These are phyloP conservation scores for Colletes collaris DNA, from an alignment of 2,888 invertebrate species.

Conservation along the genomic window DNA sequence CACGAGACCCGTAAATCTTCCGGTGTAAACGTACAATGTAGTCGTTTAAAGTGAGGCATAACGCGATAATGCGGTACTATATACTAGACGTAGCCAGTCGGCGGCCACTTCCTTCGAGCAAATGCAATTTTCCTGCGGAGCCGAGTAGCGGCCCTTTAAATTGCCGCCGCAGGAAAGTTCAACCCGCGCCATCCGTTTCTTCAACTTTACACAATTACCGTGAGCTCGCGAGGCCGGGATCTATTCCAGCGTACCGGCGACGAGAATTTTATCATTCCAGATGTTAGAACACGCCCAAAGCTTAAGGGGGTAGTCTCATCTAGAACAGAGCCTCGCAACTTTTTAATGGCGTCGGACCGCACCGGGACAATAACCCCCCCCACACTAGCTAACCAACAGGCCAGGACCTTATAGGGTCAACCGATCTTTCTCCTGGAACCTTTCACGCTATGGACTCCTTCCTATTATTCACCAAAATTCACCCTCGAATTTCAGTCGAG, in stretches of 20 bases:
- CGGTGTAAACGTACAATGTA: slow-evolving; percentile 59
- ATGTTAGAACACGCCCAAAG: slow-evolving; percentile 11
- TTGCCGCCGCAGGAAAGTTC: slow-evolving; percentile 58
- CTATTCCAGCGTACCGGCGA: slow-evolving; percentile 12
- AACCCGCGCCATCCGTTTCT: slow-evolving; percentile 62
- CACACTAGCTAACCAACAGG: too few relatives aligned
- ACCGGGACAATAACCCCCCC: too few relatives aligned
- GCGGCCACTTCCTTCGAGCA: slow-evolving; percentile 56
- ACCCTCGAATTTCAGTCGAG: too few relatives aligned
- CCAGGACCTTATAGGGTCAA: too few relatives aligned
- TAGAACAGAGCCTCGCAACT: too few relatives aligned
- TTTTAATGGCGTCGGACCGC: too few relatives aligned
- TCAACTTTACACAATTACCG: slow-evolving; percentile 70
- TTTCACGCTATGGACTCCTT: too few relatives aligned
- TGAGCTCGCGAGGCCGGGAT: slow-evolving; percentile 30
- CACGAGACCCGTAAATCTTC: slow-evolving; percentile 53
- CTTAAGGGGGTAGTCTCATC: background rate
- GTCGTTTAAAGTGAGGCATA: slow-evolving; percentile 64
- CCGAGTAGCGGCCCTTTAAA: slow-evolving; percentile 43
- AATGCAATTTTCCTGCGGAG: slow-evolving; percentile 69
- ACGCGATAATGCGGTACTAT: slow-evolving; percentile 62
- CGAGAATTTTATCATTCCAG: slow-evolving; percentile 30
- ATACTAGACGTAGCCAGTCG: slow-evolving; percentile 6
- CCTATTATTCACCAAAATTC: too few relatives aligned
- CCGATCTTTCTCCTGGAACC: too few relatives aligned